Evolutionary conservation across 2,797 vertebrate genomes (phyloP), one percentile per base, ranked within the genome.

Genomic region (Loriculus beryllinus): DNA sequence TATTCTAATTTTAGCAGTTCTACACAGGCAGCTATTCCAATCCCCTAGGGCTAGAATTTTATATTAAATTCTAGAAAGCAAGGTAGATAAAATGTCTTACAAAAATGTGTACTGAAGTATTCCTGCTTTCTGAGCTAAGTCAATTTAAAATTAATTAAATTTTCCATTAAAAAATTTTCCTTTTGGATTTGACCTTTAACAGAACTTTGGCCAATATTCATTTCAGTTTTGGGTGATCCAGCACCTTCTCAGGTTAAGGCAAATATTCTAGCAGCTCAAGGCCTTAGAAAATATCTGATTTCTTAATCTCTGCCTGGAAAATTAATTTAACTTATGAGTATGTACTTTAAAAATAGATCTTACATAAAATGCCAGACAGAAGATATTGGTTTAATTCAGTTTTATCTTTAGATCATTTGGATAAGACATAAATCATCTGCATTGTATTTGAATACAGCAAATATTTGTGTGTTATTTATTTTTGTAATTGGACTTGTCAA

Each of bases 1-100:
- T 78, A 42, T 74, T 63, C 54, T 86, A 91, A 72, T 86, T 95
- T 91, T 90, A 92, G 47, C 47, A 52, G 19, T 82, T 90, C 39
- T 82, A 88, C n/a, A 63, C 43, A 60, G 40, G 33, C 39, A 92
- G 26, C 40, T 75, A 86, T 17, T 63, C 47, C 29, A 62, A 51
- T 59, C 54, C 80, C 85, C 54, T 79, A 54, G 37, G 77, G 82
- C 74, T 92, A 90, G 51, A 83, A 76, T 69, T 83, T 82, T 67
- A 54, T 72, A 72, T 59, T 84, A 79, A 93, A 85, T 75, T 93
- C 75, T 87, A 64, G 47, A 90, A 83, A 31, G 43, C 15, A 86
- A 78, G 35, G 51, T 59, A 86, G 59, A 77, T 60, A 79, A 89
- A 91, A 86, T 33, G 6, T 45, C 51, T 78, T 54, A 77, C 18